phyloP scores from a whole-genome alignment of 2,797 vertebrate species.

The Sebastes paucispinis region DNA sequence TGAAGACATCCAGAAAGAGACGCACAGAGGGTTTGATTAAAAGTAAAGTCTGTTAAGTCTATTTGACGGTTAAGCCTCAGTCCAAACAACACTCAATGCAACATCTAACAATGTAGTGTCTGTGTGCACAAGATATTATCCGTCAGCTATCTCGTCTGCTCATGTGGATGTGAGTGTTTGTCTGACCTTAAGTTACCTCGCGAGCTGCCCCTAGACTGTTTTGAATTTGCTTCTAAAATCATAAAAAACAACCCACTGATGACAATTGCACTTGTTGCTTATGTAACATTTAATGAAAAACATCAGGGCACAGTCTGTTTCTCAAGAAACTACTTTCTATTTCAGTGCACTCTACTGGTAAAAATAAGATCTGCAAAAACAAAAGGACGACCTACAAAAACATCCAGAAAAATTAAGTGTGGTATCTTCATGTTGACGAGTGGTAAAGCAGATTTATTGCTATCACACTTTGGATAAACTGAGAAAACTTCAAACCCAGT shows the following conservation, averaged over 20 bases:
- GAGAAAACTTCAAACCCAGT: background rate
- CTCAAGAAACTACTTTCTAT: background rate
- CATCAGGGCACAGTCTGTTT: conserved; percentile 13
- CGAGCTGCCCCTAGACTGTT: conserved; percentile 45
- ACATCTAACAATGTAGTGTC: background rate
- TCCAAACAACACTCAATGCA: conserved; percentile 37
- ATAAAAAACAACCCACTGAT: conserved; percentile 24
- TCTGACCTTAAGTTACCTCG: conserved; percentile 39
- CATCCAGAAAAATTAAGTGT: background rate
- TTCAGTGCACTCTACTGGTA: background rate
- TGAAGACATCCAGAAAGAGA: conserved; percentile 43
- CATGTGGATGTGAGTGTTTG: conserved; percentile 26
- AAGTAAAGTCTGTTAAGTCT: conserved; percentile 5
- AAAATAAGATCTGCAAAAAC: conserved; percentile 9
- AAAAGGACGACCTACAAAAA: background rate
- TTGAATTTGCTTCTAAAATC: conserved; percentile 16
- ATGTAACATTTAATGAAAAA: conserved; percentile 39
- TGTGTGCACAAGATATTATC: conserved; percentile 7
- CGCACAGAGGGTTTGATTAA: conserved; percentile 12
- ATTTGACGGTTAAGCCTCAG: conserved; percentile 35
- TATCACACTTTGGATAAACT: background rate
- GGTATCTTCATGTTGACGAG: background rate
- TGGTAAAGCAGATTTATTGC: background rate
- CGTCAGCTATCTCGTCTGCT: background rate
- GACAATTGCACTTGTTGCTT: conserved; percentile 21